Percentiles rank a stretch among this genome's conserved stretches.
Conservation (phyloP, 2,888 invertebrate genomes). For the Rhyacophila evoluta region DNA sequence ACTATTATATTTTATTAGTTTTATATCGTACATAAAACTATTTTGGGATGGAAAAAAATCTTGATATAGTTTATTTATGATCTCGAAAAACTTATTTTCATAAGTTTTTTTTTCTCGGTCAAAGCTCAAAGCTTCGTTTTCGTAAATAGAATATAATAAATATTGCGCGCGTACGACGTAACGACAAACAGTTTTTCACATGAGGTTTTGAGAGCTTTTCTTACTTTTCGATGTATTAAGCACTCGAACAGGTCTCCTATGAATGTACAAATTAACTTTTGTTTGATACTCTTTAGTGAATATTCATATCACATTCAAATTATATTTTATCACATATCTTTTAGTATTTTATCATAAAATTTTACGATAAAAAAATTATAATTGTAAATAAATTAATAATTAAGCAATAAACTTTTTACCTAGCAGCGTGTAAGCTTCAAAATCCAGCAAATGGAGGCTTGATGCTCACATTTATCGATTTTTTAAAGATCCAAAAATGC, state of each 20-base stretch:
- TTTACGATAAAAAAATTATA: no score
- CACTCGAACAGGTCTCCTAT: not conserved
- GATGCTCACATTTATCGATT: no score
- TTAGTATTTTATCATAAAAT: no score
- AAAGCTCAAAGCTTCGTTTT: not conserved
- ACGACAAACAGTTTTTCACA: not conserved
- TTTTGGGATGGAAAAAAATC: not conserved
- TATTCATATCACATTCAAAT: no score
- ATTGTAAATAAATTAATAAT: no score
- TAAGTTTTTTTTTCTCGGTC: not conserved
- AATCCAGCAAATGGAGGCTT: no score
- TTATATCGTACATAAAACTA: not conserved
- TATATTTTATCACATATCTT: no score
- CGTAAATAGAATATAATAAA: constrained; percentile 6
- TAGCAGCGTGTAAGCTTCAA: no score
- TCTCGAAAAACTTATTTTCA: not conserved
- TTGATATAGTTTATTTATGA: not conserved
- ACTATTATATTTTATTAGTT: not conserved
- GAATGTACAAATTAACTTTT: no score
- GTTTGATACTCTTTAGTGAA: no score
- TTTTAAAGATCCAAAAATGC: no score
- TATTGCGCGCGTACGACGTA: not conserved
- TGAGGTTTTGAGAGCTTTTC: not conserved
- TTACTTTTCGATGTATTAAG: not conserved
- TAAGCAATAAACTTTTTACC: no score